Conservation (phyloP, 2,888 invertebrate genomes). For the Lysandra bellargus region DNA sequence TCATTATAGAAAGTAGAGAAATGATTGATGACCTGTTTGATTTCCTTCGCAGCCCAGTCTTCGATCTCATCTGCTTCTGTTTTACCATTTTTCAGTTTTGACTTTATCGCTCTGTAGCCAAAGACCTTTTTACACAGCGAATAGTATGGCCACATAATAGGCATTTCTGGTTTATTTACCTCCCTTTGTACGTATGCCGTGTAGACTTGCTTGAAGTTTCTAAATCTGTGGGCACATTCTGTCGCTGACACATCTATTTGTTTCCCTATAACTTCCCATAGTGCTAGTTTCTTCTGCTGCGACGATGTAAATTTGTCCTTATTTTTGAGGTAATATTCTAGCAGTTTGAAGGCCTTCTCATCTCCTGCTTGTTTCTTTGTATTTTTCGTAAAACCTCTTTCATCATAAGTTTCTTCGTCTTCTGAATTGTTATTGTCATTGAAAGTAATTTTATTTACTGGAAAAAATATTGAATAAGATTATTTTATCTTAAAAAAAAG, state of each 20-base stretch:
- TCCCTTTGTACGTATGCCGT: conserved; percentile 63
- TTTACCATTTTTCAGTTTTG: conserved; percentile 59
- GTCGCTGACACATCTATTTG: conserved; percentile 59
- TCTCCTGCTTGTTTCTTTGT: conserved; percentile 52
- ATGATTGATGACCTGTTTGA: conserved; percentile 60
- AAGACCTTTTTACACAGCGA: conserved; percentile 70
- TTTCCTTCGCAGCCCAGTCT: conserved; percentile 65
- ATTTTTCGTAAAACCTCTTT: conserved; percentile 52
- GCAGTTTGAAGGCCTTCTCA: conserved; percentile 63
- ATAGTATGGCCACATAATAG: conserved; percentile 70
- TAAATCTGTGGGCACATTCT: conserved; percentile 66
- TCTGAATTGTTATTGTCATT: conserved; percentile 49
- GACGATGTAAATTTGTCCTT: conserved; percentile 64
- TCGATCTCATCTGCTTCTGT: conserved; percentile 52
- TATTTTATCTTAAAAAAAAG: not conserved
- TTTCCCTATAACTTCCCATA: conserved; percentile 61
- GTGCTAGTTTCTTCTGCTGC: conserved; percentile 53
- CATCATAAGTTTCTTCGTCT: conserved; percentile 55
- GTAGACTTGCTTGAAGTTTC: conserved; percentile 67
- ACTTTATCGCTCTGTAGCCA: conserved; percentile 65
- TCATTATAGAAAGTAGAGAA: conserved; percentile 55
- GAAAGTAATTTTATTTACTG: conserved; percentile 61
- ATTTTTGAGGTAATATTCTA: conserved; percentile 66
- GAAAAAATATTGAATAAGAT: conserved; percentile 39
- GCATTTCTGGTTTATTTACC: conserved; percentile 65